phyloP scores from a whole-genome alignment of 2,113 vertebrate species.

The Ramphastos sulfuratus region DNA sequence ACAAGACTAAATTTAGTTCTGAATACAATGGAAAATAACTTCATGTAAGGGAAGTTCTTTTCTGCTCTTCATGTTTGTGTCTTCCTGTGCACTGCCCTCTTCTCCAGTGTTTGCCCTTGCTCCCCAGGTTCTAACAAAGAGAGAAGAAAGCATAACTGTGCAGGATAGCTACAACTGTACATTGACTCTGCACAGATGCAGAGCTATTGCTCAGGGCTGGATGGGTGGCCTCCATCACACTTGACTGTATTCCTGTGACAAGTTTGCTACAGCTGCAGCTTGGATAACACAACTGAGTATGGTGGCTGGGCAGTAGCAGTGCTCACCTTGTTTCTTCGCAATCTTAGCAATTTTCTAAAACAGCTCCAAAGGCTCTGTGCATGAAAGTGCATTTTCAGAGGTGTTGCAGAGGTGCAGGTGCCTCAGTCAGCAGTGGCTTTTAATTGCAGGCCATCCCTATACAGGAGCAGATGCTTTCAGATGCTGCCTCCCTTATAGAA shows the following conservation, averaged over 20 bases:
- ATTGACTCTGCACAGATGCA: neutral
- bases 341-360: neutral
- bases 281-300: neutral
- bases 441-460: neutral
- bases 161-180: neutral
- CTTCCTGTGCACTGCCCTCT: neutral
- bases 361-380: neutral
- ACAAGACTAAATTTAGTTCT: neutral
- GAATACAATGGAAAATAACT: neutral
- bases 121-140: neutral
- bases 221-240: neutral
- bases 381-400: neutral
- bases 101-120: neutral
- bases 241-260: neutral
- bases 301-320: neutral
- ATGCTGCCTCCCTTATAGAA: neutral
- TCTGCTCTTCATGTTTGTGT: neutral
- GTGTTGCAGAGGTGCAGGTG: neutral
- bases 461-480: neutral
- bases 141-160: neutral
- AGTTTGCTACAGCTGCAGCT: neutral
- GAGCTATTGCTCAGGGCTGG: neutral
- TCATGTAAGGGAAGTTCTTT: neutral
- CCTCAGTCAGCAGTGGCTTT: neutral
- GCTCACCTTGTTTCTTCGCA: fast-evolving